A percentile compares a stretch with the other conserved stretches of the same genome.
These are phyloP conservation scores for Drosophila bocqueti DNA, from an alignment of 1,140 invertebrate genomes.

Conservation along the genomic window DNA sequence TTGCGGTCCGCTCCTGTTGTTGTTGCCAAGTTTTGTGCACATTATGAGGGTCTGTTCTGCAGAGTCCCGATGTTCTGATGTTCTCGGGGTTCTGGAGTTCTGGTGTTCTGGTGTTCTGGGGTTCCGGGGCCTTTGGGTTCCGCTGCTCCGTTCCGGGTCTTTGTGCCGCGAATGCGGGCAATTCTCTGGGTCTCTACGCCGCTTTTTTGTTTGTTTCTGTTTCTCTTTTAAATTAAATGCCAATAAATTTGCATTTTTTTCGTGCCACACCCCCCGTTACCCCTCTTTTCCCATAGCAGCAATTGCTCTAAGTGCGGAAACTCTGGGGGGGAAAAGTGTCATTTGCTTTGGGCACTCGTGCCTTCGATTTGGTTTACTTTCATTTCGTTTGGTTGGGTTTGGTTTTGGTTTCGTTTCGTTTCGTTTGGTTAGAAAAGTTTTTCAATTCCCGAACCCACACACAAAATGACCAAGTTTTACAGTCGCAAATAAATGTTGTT, in stretches of 20 bases:
- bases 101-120: not conserved
- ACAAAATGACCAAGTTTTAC: slow-evolving; percentile 69
- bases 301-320: slow-evolving; percentile 49
- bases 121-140: slow-evolving; percentile 27
- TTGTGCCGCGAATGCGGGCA: slow-evolving; percentile 61
- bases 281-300: slow-evolving; percentile 6
- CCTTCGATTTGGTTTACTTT: slow-evolving; percentile 63
- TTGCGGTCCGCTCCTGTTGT: slow-evolving; percentile 52
- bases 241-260: slow-evolving; percentile 78
- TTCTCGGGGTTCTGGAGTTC: not conserved
- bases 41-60: slow-evolving; percentile 61
- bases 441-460: slow-evolving; percentile 67
- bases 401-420: slow-evolving; percentile 3
- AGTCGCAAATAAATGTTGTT: slow-evolving; percentile 79
- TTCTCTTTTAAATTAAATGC: slow-evolving; percentile 78
- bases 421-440: slow-evolving; percentile 55
- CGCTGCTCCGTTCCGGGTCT: slow-evolving; percentile 47
- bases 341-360: slow-evolving; percentile 66
- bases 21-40: slow-evolving; percentile 62
- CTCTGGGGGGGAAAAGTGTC: slow-evolving; percentile 52
- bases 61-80: slow-evolving; percentile 2
- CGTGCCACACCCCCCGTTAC: slow-evolving; percentile 1
- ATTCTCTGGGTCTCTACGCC: slow-evolving; percentile 22
- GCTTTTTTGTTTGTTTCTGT: slow-evolving; percentile 42
- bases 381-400: slow-evolving; percentile 36